A percentile compares a stretch with the other conserved stretches of the same genome.
phyloP scores from a whole-genome alignment of 53 echinoderm and acorn worm genomes.

The Actinopyga echinites region DNA sequence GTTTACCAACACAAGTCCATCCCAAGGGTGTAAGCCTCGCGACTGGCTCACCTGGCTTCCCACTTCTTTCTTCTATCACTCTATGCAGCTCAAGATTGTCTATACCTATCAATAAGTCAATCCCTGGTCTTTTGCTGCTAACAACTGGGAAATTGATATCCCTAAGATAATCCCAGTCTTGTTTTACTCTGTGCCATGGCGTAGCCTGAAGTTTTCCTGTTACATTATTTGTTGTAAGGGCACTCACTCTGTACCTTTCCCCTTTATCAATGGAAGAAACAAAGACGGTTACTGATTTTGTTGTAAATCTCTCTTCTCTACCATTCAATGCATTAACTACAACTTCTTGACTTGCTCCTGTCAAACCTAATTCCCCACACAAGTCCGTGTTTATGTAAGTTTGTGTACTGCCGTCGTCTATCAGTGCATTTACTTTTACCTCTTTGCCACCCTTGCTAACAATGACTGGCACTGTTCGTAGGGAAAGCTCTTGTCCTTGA shows the following conservation, averaged over 20 bases:
- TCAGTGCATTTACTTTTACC: slow-evolving; percentile 1
- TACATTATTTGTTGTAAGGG: not conserved
- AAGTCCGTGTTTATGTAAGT: not conserved
- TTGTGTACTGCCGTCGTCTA: slow-evolving; percentile 38
- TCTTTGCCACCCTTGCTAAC: not conserved
- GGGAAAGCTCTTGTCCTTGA: not conserved
- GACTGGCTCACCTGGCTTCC: slow-evolving; percentile 10
- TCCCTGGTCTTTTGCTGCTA: not conserved
- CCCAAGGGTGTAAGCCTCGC: slow-evolving; percentile 9
- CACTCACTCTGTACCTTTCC: not conserved
- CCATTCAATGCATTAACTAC: not conserved
- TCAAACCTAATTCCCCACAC: not conserved
- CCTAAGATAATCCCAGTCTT: slow-evolving; percentile 31
- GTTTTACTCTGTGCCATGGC: not conserved
- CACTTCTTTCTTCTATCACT: slow-evolving; percentile 30
- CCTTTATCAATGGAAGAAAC: not conserved
- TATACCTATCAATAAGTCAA: slow-evolving; percentile 36
- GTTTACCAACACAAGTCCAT: slow-evolving; percentile 36
- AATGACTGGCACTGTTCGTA: slow-evolving; percentile 4
- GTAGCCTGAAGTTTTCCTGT: not conserved
- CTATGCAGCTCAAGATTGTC: slow-evolving; percentile 28
- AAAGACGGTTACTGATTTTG: not conserved
- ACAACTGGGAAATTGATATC: slow-evolving; percentile 27
- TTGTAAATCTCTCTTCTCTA: not conserved
- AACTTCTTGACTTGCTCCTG: not conserved